Evolutionary conservation across 2,888 invertebrate genomes (phyloP).

Genomic region (Seira musarum): DNA sequence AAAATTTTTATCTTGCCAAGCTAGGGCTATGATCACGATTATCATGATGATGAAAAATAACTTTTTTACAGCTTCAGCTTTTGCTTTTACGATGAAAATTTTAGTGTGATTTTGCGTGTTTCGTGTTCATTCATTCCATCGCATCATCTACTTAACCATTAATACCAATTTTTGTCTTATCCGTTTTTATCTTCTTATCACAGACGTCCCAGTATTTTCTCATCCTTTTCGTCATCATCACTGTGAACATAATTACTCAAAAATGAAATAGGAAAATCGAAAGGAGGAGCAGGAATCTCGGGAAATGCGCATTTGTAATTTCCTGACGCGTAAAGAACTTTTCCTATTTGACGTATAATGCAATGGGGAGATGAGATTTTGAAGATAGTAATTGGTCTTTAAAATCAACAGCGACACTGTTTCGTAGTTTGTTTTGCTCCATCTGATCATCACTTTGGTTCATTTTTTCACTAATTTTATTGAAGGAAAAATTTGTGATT

Average conservation of each 20-base stretch:
- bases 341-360: background rate
- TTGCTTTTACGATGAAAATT: slow-evolving; percentile 26
- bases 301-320: slow-evolving; percentile 2
- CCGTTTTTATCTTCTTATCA: slow-evolving; percentile 21
- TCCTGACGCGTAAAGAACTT: background rate
- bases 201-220: background rate
- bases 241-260: slow-evolving; percentile 1
- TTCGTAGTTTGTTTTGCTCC: no score
- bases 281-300: background rate
- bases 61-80: background rate
- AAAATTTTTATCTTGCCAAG: slow-evolving; percentile 13
- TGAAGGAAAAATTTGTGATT: no score
- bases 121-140: background rate
- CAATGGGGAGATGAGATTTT: background rate
- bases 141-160: background rate
- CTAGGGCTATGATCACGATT: no score
- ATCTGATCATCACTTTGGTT: no score
- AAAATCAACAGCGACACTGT: background rate
- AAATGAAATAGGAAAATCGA: background rate
- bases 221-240: slow-evolving; percentile 12
- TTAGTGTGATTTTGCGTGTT: slow-evolving; percentile 42
- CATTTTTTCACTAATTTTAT: no score
- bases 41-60: slow-evolving; percentile 2
- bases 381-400: background rate
- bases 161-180: slow-evolving; percentile 14